Evolutionary conservation across 2,113 vertebrate species (phyloP), one percentile per base, ranked within the genome.

Genomic region (Albula goreensis): DNA sequence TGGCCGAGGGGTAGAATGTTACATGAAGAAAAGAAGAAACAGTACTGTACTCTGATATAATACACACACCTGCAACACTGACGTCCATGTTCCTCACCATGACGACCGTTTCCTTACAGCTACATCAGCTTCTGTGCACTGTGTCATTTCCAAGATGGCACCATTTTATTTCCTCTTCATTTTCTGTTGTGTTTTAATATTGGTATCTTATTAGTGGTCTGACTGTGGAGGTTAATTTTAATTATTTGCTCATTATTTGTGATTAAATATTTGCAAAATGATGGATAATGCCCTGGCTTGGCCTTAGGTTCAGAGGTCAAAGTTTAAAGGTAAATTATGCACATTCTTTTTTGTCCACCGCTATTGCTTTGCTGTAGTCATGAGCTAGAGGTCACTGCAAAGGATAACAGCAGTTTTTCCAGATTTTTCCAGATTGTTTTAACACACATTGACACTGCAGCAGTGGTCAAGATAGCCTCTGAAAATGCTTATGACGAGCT

Each of bases 101-200:
- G 31, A 41, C 0, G 56, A 60, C 17, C 56, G 17, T 60, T 60
- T 60, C 5, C 1, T 12, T 60, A 15, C 17, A 13, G 3, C 56
- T 60, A 15, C 7, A 60, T 50, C 11, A 49, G 25, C 3, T 50
- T 57, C 50, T 80, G n/a, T 80, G 48, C n/a, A 81, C 53, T 85
- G 15, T 63, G 3, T 63, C 41, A 50, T 25, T 19, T 56, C 63
- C 51, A 50, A 49, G 49, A 2, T 56, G 84, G 11, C 19, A 63
- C 3, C 15, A 80, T 57, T 78, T 41, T 48, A 13, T 79, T 78
- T 56, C 12, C 56, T 60, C 56, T 60, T 60, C 8, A 60, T 13
- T 84, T 31, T 41, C 31, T 84, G 13, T 77, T 84, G 83, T 78
- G 70, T 25, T 41, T 78, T 25, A 48, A 84, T 77, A 52, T 78